Conservation (phyloP, 2,797 vertebrate species). For the Acomys russatus region DNA sequence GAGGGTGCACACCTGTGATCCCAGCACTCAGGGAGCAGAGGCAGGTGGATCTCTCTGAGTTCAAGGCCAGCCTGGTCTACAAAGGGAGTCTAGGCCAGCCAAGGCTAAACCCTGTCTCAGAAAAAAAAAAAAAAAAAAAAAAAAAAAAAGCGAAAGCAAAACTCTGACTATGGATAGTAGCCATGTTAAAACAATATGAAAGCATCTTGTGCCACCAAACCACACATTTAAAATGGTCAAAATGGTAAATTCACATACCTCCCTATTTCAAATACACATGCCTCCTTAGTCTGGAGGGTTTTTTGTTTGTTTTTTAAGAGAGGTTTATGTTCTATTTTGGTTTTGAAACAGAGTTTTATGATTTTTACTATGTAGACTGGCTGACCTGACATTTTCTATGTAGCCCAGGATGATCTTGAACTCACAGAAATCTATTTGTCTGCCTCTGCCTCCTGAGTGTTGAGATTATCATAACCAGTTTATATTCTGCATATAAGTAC, state of each 20-base stretch:
- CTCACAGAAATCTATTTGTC: not conserved
- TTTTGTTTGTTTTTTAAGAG: not conserved
- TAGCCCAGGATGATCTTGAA: not conserved
- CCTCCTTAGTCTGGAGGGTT: not conserved
- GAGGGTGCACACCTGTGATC: too few species aligned
- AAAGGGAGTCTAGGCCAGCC: too few species aligned
- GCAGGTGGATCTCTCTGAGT: too few species aligned
- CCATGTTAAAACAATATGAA: not conserved
- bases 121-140: too few species aligned
- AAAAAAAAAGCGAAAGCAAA: not conserved
- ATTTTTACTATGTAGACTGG: not conserved
- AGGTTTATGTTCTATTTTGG: not conserved
- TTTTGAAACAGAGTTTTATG: not conserved
- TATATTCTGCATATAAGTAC: not conserved
- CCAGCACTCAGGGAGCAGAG: too few species aligned
- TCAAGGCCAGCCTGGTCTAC: too few species aligned
- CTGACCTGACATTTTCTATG: not conserved
- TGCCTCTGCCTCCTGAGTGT: not conserved
- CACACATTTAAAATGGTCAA: not conserved
- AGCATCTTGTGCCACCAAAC: not conserved
- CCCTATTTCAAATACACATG: not conserved
- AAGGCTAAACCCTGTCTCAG: too few species aligned
- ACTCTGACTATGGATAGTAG: not conserved
- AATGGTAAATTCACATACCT: not conserved
- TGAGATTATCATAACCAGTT: not conserved